These are phyloP conservation scores for Hippocampus zosterae DNA, from an alignment of 2,113 vertebrate genomes.

Conservation along the genomic window DNA sequence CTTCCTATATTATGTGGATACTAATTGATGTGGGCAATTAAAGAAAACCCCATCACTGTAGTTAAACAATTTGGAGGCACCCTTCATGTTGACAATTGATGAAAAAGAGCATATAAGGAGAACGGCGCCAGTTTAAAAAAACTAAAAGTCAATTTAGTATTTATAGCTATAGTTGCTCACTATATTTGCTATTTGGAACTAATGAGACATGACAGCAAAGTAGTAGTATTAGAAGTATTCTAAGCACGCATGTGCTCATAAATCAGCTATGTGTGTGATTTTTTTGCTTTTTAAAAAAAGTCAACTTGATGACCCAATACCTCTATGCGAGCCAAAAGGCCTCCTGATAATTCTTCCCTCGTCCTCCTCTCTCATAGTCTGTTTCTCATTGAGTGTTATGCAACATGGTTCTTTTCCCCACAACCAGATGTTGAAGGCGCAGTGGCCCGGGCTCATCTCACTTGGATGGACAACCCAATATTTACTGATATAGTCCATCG, in stretches of 20 bases:
- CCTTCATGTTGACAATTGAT: background rate
- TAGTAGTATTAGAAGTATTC: background rate
- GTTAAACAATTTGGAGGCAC: slow-evolving; percentile 5
- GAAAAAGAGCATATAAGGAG: background rate
- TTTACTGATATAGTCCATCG: slow-evolving; percentile 5
- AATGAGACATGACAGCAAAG: background rate
- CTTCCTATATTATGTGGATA: slow-evolving; percentile 18
- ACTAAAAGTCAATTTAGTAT: background rate
- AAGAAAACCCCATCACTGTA: slow-evolving; percentile 17
- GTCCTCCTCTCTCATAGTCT: slow-evolving; percentile 30
- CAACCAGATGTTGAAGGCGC: slow-evolving; percentile 10
- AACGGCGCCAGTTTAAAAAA: background rate
- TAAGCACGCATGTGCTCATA: background rate
- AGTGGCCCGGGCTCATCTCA: background rate
- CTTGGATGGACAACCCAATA: background rate
- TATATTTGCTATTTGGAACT: background rate
- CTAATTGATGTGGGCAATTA: slow-evolving; percentile 16
- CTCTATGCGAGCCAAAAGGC: slow-evolving; percentile 33
- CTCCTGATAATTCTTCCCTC: slow-evolving; percentile 21
- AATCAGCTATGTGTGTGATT: slow-evolving; percentile 3
- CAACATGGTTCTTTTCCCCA: slow-evolving; percentile 25
- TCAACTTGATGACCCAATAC: slow-evolving; percentile 35
- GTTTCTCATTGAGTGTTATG: slow-evolving; percentile 44
- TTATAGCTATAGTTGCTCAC: background rate
- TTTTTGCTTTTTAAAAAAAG: slow-evolving; percentile 27